A percentile compares a stretch with the other conserved stretches of the same genome.
These are phyloP conservation scores for Mustela nigripes DNA, from an alignment of 2,113 vertebrate genomes.

Conservation along the genomic window DNA sequence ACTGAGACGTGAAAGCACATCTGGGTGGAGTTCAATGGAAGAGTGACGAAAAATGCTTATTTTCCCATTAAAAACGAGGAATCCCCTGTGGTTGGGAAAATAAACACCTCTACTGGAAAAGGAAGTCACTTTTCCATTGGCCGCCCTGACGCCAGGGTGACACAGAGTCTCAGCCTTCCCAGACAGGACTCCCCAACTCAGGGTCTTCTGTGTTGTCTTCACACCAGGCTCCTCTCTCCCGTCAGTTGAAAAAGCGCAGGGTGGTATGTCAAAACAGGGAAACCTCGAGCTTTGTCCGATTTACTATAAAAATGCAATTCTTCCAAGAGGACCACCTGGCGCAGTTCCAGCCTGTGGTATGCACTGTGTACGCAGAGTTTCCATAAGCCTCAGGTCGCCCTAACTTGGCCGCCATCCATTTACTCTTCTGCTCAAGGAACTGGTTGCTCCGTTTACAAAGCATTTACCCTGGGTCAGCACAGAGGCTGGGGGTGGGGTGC, in stretches of 20 bases:
- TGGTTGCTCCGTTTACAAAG: background rate
- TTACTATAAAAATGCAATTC: background rate
- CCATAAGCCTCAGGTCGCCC: background rate
- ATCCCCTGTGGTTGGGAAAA: background rate
- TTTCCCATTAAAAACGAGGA: background rate
- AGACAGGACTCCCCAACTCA: too few species aligned
- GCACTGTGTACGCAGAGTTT: background rate
- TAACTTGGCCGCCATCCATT: background rate
- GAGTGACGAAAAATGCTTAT: background rate
- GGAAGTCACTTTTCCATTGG: background rate
- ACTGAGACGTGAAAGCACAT: background rate
- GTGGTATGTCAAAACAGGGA: background rate
- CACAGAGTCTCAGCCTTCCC: background rate
- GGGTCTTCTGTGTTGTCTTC: background rate
- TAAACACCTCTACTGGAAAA: background rate
- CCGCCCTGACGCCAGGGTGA: background rate
- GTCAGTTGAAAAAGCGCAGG: background rate
- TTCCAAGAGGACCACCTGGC: background rate
- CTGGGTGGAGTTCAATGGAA: background rate
- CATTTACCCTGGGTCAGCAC: slow-evolving; percentile 87
- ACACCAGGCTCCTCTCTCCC: background rate
- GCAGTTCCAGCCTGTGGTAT: background rate
- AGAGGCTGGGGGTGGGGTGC: slow-evolving; percentile 92
- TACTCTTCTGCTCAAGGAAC: background rate
- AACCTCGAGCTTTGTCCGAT: background rate